Base-by-base conservation (phyloP, 2,888 invertebrate species). In the Empis stercorea region DNA sequence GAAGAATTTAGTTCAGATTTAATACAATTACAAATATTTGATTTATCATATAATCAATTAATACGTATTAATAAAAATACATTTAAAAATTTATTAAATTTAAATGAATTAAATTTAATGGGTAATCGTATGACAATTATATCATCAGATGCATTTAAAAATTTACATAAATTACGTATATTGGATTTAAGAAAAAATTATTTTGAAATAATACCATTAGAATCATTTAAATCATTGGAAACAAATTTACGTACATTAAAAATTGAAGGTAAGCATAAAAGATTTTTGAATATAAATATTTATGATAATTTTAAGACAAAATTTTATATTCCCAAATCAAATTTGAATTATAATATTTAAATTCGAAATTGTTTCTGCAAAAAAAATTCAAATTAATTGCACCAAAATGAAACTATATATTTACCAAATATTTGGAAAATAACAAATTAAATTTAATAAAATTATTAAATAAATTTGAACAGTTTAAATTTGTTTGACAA, bases 121-220 rank as follows among this genome's bases (percentile, higher is more conserved):
- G 85, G 86, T 13, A 92, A 92, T 68, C 84, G 85, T 76, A 79
- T 92, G 64, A 81, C 86, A 3, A 74, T 77, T 2, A 76, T 88
- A 54, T 83, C 87, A 3, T 73, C 79, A 15, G 88, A 88, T 54
- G 80, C 84, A 36, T 89, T 89, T 61, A 78, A 77, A 54, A 80
- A 80, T 23, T 68, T 89, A 53, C 80, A 84, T 58, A 86, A 87
- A 63, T 71, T 91, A 41, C 73, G 80, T 45, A 72, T 80, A 34
- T 75, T 92, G 45, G 88, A 91, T 66, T 71, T 93, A 51, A 85
- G 86, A 55, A 76, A 79, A 58, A 94, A 94, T 68, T 84, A 84
- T 65, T 78, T 91, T 56, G 85, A 86, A 68, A 77, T 80, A 57
- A 76, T 89, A 57, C 87, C 85, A 17, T 71, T 87, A 55, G 85